Percentiles rank a stretch among this genome's conserved stretches.
phyloP scores from a whole-genome alignment of 2,888 invertebrate genomes.

The Pristionchus maxplancki region DNA sequence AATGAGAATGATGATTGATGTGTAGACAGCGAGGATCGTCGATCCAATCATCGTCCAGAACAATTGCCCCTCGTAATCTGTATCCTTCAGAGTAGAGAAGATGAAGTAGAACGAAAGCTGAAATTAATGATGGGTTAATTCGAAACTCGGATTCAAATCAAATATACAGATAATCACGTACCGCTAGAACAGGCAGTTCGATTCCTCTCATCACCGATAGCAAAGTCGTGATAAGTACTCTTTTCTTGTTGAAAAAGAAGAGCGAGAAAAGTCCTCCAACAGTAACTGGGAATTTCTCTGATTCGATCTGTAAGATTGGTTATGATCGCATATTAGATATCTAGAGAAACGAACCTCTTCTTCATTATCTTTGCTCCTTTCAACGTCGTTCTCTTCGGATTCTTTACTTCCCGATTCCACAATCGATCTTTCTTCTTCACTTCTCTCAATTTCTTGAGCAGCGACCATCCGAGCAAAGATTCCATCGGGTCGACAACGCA shows the following conservation, averaged over 20 bases:
- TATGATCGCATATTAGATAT: too few relatives aligned
- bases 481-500: not conserved
- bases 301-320: not conserved
- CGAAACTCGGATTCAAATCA: not conserved
- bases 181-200: constrained; percentile 1
- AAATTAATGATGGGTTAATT: not conserved
- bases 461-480: constrained; percentile 40
- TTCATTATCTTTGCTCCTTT: not conserved
- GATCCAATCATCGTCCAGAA: constrained; percentile 31
- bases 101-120: constrained; percentile 28
- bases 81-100: not conserved
- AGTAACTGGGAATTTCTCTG: not conserved
- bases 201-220: not conserved
- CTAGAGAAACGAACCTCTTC: too few relatives aligned
- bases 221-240: not conserved
- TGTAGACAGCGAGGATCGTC: not conserved
- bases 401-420: not conserved
- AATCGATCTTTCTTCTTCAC: not conserved
- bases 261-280: not conserved
- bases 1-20: not conserved
- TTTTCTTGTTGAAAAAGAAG: not conserved
- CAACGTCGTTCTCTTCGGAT: not conserved
- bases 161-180: not conserved
- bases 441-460: constrained; percentile 13
- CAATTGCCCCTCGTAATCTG: not conserved